phyloP scores from a whole-genome alignment of 2,113 vertebrate genomes.

The Misgurnus anguillicaudatus region DNA sequence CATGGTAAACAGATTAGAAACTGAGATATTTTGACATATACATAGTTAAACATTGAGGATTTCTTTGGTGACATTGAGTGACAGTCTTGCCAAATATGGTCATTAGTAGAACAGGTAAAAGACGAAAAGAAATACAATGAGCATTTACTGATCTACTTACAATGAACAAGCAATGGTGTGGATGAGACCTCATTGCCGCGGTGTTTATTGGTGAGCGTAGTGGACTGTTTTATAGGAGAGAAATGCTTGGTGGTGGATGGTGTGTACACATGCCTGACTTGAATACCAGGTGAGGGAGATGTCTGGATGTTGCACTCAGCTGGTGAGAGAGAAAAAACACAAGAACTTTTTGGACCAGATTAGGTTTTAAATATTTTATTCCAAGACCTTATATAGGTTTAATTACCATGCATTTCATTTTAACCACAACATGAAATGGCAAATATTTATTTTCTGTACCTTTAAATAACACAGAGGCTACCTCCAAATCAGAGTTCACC shows the following conservation, averaged over 20 bases:
- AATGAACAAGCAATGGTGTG: conserved; percentile 92
- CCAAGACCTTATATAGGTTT: neutral
- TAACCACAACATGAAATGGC: neutral
- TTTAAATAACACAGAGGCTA: conserved; percentile 98
- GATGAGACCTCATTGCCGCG: conserved; percentile 97
- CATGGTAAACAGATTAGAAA: too few relatives aligned
- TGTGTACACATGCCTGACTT: conserved; percentile 96
- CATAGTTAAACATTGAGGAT: too few relatives aligned
- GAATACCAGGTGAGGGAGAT: conserved; percentile 93
- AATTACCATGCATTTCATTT: too few relatives aligned
- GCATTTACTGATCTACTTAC: conserved; percentile 73
- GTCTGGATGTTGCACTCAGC: conserved; percentile 98
- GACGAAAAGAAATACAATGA: neutral
- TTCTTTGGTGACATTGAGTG: neutral
- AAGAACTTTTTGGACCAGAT: too few relatives aligned
- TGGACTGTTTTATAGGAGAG: conserved; percentile 98
- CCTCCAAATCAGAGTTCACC: conserved; percentile 98
- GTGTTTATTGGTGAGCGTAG: conserved; percentile 97
- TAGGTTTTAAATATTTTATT: too few relatives aligned
- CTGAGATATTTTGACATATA: too few relatives aligned
- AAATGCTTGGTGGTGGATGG: conserved; percentile 98
- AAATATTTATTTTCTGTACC: conserved; percentile 68
- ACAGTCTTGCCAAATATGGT: neutral
- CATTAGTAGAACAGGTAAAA: neutral
- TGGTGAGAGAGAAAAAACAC: conserved; percentile 54